Base-by-base conservation (phyloP, 2,888 invertebrate species). In the Ditula angustiorana region DNA sequence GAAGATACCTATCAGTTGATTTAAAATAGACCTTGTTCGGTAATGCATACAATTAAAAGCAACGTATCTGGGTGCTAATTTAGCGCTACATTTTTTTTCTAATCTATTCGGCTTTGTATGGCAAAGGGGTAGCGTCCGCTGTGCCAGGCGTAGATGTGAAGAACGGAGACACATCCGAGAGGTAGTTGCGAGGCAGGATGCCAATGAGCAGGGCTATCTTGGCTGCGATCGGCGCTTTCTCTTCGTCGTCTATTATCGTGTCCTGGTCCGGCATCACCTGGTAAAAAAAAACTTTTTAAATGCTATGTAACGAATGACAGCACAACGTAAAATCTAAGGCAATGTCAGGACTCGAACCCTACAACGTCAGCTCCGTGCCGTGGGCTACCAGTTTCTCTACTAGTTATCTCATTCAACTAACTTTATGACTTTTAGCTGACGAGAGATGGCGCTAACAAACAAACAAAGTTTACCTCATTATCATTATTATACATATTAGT, bases 191-290 rank as follows among this genome's bases (percentile, higher is more conserved):
- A 0, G 94, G 94, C 24, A 93, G 71, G n/a, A 94, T 79, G 0
- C 94, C 94, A 24, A 94, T 87, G 2, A 94, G 85, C 0, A 94
- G 82, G 0, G 94, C 94, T 57, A 91, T 82, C 66, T 93, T 93
- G 0, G 95, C 94, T 1, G 95, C 94, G 58, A 95, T 91, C 2
- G 94, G 90, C 0, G 93, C 86, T 67, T 94, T 94, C 57, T 92
- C 86, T 70, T 88, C 87, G 8, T 87, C 88, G 66, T 89, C 88
- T 30, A 93, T 82, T 67, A 93, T 93, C 37, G 90, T 90, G 67
- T 96, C 95, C 70, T 95, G 95, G 83, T 97, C 96, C 7, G 97
- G 97, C 96, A 97, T 97, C 86, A 97, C 94, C 95, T 95, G 78
- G 5, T 71, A 75, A 28, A n/a, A 28, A 13, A 4, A 44, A n/a